Evolutionary conservation across 2,113 vertebrate species (phyloP).

Genomic region (Sapayoa aenigma): DNA sequence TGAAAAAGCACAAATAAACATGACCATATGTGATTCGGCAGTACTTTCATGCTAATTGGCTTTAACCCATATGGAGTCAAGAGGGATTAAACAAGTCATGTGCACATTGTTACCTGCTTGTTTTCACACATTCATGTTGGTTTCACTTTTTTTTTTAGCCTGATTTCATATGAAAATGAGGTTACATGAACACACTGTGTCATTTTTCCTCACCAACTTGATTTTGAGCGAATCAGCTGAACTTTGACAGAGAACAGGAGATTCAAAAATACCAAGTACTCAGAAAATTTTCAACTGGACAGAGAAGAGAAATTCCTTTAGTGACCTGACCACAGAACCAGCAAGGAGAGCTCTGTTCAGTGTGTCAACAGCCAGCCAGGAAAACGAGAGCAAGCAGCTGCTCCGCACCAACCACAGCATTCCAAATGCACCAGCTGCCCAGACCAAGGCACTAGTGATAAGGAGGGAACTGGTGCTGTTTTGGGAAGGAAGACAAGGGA

Average conservation of each 20-base stretch:
- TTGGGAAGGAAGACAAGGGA: not conserved
- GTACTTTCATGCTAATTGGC: conserved; percentile 86
- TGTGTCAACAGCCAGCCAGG: not conserved
- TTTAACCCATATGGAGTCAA: conserved; percentile 76
- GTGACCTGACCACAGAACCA: not conserved
- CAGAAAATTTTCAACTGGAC: not conserved
- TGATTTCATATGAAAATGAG: not conserved
- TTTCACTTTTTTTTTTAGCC: not conserved
- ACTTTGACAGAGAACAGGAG: not conserved
- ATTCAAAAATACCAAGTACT: not conserved
- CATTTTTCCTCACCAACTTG: not conserved
- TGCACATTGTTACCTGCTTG: conserved; percentile 76
- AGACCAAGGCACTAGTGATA: not conserved
- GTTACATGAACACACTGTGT: not conserved
- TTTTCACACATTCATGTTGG: conserved; percentile 73
- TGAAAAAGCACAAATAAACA: conserved; percentile 89
- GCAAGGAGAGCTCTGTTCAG: not conserved
- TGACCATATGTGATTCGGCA: conserved; percentile 82
- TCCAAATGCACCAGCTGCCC: not conserved
- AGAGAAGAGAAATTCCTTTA: not conserved
- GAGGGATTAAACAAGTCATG: conserved; percentile 76
- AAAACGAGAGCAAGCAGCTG: not conserved
- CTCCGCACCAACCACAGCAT: not conserved
- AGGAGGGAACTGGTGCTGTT: not conserved
- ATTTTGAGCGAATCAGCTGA: not conserved